Evolutionary conservation across 1,140 invertebrate genomes (phyloP).

Genomic region (Pseudomyrmex sp.): DNA sequence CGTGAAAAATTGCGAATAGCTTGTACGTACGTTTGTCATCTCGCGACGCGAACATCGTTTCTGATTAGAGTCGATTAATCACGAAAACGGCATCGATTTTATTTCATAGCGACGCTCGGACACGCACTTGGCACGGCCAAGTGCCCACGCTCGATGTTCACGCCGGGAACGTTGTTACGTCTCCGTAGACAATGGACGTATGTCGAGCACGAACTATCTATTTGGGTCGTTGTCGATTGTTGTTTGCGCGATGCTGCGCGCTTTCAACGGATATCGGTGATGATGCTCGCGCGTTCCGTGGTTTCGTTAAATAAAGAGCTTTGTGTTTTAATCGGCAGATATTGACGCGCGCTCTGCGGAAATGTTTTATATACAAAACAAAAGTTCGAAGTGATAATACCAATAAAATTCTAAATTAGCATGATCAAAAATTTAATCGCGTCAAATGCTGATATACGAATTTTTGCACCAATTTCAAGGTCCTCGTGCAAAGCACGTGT

Average conservation of each 20-base stretch:
- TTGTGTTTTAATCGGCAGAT: constrained; percentile 5
- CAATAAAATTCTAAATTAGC: background rate
- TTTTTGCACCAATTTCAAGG: constrained; percentile 2
- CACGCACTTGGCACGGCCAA: constrained; percentile 25
- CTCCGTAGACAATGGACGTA: constrained; percentile 66
- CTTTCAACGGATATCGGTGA: constrained; percentile 37
- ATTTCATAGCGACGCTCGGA: constrained; percentile 20
- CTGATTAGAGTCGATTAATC: constrained; percentile 59
- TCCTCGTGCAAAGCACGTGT: too few relatives aligned
- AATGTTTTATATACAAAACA: constrained; percentile 7
- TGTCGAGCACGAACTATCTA: constrained; percentile 65
- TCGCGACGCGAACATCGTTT: background rate
- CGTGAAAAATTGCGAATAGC: background rate
- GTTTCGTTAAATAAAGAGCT: constrained; percentile 38
- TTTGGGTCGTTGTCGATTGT: constrained; percentile 52
- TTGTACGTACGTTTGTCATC: constrained; percentile 42
- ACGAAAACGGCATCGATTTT: constrained; percentile 62
- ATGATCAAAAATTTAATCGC: background rate
- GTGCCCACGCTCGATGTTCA: constrained; percentile 61
- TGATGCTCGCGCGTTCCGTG: background rate
- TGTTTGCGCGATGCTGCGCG: constrained; percentile 36
- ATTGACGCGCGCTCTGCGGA: background rate
- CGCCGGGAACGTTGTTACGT: constrained; percentile 57
- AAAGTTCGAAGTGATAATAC: constrained; percentile 20
- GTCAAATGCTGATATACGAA: background rate